These are phyloP conservation scores for Aphis gossypii DNA, from an alignment of 1,140 invertebrate species.

Conservation along the genomic window DNA sequence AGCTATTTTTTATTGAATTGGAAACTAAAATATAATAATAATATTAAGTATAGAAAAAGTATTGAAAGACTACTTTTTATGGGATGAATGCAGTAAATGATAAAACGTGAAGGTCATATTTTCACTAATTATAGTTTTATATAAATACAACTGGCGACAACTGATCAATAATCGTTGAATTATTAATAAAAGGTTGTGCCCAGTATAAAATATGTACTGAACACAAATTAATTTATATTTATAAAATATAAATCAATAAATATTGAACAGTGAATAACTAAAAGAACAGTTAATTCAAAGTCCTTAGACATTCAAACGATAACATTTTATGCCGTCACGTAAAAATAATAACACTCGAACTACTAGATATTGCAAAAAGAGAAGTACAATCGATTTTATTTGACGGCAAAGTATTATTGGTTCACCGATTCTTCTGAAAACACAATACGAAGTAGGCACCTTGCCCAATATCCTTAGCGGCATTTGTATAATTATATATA, in stretches of 20 bases:
- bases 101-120: neutral
- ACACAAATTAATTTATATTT: neutral
- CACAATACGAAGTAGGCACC: neutral
- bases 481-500: constrained; percentile 7
- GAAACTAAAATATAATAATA: neutral
- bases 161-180: neutral
- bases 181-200: neutral
- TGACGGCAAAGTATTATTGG: neutral
- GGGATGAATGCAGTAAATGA: neutral
- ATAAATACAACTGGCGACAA: neutral
- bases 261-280: neutral
- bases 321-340: neutral
- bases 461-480: neutral
- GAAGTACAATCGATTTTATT: constrained; percentile 4
- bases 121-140: neutral
- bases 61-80: neutral
- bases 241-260: neutral
- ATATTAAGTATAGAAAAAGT: neutral
- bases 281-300: neutral
- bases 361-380: neutral
- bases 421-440: neutral
- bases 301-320: neutral
- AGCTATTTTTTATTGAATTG: neutral
- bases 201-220: neutral
- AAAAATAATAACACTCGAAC: neutral